Percentiles rank a stretch among this genome's conserved stretches.
Conservation (phyloP, 1,140 invertebrate genomes). For the Drosophila kurseongensis region DNA sequence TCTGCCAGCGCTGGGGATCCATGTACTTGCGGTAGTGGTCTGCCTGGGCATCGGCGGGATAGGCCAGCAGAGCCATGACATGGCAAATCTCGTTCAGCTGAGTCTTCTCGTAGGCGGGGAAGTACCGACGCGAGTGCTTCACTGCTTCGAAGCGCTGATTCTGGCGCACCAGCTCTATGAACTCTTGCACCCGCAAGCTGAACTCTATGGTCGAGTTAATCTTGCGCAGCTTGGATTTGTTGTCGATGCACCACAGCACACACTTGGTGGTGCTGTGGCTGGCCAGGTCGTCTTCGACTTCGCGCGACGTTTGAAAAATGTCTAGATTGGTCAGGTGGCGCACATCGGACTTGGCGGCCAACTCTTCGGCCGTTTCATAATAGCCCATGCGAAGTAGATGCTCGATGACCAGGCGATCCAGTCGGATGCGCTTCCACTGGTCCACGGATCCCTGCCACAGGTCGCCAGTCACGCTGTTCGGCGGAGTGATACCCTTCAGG, state of each 20-base stretch:
- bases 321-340: conserved; percentile 95
- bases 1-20: conserved; percentile 89
- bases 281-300: conserved; percentile 92
- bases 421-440: conserved; percentile 91
- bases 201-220: conserved; percentile 96
- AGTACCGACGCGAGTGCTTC: conserved; percentile 96
- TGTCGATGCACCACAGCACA: conserved; percentile 98
- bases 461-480: conserved; percentile 67
- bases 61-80: conserved; percentile 97
- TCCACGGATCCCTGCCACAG: conserved; percentile 87
- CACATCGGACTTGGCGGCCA: conserved; percentile 93
- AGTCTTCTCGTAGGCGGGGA: conserved; percentile 93
- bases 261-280: conserved; percentile 94
- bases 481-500: conserved; percentile 90
- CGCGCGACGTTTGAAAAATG: conserved; percentile 94
- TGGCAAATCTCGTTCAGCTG: conserved; percentile 95
- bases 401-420: conserved; percentile 98
- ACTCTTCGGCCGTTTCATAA: conserved; percentile 95
- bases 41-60: conserved; percentile 90
- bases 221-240: conserved; percentile 97
- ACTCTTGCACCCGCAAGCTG: conserved; percentile 97
- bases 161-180: conserved; percentile 96
- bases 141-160: conserved; percentile 96
- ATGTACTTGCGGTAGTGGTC: conserved; percentile 87
- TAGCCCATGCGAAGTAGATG: conserved; percentile 98